Percentiles rank a stretch among this genome's conserved stretches.
Evolutionary conservation across 2,888 invertebrate genomes (phyloP).

Genomic region (Nowickia ferox): DNA sequence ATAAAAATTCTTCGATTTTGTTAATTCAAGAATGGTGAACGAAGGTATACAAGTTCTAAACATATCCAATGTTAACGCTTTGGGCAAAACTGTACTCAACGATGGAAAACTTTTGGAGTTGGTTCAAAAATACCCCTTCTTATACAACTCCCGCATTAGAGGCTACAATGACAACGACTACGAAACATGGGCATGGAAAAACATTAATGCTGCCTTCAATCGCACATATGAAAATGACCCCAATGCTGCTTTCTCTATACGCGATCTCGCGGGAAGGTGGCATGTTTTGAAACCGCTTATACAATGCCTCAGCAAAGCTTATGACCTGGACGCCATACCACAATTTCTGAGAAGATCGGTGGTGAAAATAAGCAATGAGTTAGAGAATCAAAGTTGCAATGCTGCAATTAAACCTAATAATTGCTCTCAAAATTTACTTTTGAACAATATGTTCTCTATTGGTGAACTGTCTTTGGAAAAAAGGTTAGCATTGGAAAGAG

Average conservation of each 20-base stretch:
- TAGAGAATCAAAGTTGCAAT: slow-evolving; percentile 56
- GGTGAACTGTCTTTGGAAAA: slow-evolving; percentile 70
- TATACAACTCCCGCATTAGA: slow-evolving; percentile 70
- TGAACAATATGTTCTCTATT: slow-evolving; percentile 71
- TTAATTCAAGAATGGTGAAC: slow-evolving; percentile 42
- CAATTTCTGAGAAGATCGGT: slow-evolving; percentile 70
- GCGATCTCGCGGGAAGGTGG: slow-evolving; percentile 76
- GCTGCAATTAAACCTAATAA: not conserved
- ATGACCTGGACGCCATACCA: slow-evolving; percentile 73
- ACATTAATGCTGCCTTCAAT: slow-evolving; percentile 71
- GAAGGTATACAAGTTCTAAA: slow-evolving; percentile 72
- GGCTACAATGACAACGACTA: slow-evolving; percentile 71
- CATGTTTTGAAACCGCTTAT: slow-evolving; percentile 73
- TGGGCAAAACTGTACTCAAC: slow-evolving; percentile 72
- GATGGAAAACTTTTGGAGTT: slow-evolving; percentile 73
- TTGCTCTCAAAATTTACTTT: slow-evolving; percentile 46
- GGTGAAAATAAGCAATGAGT: slow-evolving; percentile 67
- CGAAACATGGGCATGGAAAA: slow-evolving; percentile 72
- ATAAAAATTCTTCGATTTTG: not conserved
- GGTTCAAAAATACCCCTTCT: slow-evolving; percentile 72
- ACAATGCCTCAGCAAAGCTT: slow-evolving; percentile 69
- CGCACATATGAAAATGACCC: slow-evolving; percentile 63
- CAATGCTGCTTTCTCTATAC: slow-evolving; percentile 69
- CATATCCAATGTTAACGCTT: slow-evolving; percentile 72
- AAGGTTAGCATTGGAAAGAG: slow-evolving; percentile 75